Percentiles rank a stretch among this genome's conserved stretches.
Conservation (phyloP, 2,113 vertebrate species). For the Leucoraja erinaceus region DNA sequence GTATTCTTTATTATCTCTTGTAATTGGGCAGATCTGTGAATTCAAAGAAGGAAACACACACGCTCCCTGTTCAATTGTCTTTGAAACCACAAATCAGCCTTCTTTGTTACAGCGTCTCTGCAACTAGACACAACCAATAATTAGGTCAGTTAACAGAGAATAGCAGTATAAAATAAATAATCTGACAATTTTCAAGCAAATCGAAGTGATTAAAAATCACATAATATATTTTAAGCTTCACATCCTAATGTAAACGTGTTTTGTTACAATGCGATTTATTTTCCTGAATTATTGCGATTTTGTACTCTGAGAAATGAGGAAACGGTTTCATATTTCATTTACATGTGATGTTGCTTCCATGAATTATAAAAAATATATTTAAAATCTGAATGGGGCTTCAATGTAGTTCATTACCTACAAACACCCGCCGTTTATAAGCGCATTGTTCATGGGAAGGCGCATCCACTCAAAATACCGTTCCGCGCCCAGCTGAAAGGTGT, state of each 20-base stretch:
- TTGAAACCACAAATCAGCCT: slow-evolving; percentile 10
- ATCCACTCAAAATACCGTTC: background rate
- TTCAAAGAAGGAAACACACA: slow-evolving; percentile 31
- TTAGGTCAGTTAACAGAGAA: background rate
- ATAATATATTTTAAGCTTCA: background rate
- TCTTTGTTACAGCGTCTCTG: slow-evolving; percentile 11
- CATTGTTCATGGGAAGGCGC: background rate
- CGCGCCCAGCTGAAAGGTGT: background rate
- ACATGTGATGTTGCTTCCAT: background rate
- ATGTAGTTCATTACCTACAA: background rate
- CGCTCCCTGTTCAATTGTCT: slow-evolving; percentile 5
- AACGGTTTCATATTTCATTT: background rate
- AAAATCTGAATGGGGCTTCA: background rate
- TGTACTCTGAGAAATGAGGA: background rate
- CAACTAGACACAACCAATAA: slow-evolving; percentile 1
- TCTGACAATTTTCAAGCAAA: background rate
- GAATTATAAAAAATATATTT: background rate
- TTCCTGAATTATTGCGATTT: background rate
- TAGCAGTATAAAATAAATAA: background rate
- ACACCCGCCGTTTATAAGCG: background rate
- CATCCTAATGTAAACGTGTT: background rate
- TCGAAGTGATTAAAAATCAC: background rate
- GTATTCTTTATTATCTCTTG: slow-evolving; percentile 26
- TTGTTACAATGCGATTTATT: background rate
- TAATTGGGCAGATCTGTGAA: background rate